Evolutionary conservation across 2,797 vertebrate genomes (phyloP).

Genomic region (Percopsis omiscomaycus): DNA sequence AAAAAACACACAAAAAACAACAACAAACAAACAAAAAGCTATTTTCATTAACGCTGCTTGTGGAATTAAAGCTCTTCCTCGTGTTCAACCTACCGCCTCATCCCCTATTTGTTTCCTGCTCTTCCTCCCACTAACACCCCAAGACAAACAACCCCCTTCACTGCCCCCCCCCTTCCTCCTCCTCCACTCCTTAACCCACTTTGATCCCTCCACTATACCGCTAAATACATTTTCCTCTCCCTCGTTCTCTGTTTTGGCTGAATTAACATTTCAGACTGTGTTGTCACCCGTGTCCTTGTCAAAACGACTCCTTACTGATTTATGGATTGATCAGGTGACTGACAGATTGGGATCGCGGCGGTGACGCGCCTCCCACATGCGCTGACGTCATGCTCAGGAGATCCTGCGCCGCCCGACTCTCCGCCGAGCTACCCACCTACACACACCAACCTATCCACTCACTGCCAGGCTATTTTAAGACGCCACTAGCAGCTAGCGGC

Average conservation of each 20-base stretch:
- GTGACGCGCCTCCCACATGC: slow-evolving; percentile 14
- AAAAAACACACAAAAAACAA: not conserved
- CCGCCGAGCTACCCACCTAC: slow-evolving; percentile 17
- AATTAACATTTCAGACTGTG: slow-evolving; percentile 55
- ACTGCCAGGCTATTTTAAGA: slow-evolving; percentile 58
- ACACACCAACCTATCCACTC: slow-evolving; percentile 14
- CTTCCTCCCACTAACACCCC: slow-evolving; percentile 56
- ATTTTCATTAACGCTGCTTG: slow-evolving; percentile 59
- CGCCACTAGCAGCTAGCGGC: slow-evolving; percentile 29
- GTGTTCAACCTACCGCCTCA: slow-evolving; percentile 21
- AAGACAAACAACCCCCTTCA: slow-evolving; percentile 33
- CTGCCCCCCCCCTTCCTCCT: slow-evolving; percentile 24
- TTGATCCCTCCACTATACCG: slow-evolving; percentile 44
- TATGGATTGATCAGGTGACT: slow-evolving; percentile 51
- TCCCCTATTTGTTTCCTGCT: slow-evolving; percentile 47
- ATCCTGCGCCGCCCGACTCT: slow-evolving; percentile 44
- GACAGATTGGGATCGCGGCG: slow-evolving; percentile 49
- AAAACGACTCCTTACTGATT: slow-evolving; percentile 41
- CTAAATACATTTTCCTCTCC: slow-evolving; percentile 38
- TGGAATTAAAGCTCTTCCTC: not conserved
- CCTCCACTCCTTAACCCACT: slow-evolving; percentile 35
- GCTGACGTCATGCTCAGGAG: slow-evolving; percentile 44
- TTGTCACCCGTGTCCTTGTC: slow-evolving; percentile 47
- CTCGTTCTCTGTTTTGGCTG: slow-evolving; percentile 49
- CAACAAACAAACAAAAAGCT: slow-evolving; percentile 35